Evolutionary conservation across 2,888 invertebrate genomes (phyloP).

Genomic region (Diloba caeruleocephala): DNA sequence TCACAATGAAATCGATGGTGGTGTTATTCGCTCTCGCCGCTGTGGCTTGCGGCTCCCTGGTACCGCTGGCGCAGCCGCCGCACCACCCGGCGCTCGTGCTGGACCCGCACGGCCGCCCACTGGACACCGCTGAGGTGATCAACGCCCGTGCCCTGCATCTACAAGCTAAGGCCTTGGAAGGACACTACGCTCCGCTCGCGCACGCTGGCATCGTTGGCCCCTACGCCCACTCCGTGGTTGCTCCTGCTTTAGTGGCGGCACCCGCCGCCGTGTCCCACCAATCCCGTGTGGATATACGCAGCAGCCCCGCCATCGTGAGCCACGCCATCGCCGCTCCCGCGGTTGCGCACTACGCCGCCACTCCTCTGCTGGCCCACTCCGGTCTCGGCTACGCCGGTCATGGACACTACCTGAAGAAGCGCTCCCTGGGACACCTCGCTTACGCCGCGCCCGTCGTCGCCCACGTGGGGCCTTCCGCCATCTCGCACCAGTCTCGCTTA

Average conservation of each 20-base stretch:
- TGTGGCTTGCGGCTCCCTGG: slow-evolving; percentile 87
- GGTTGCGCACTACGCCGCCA: slow-evolving; percentile 35
- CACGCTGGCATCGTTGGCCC: slow-evolving; percentile 54
- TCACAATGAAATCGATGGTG: slow-evolving; percentile 85
- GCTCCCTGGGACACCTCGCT: slow-evolving; percentile 68
- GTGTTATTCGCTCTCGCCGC: slow-evolving; percentile 90
- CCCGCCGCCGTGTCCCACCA: slow-evolving; percentile 76
- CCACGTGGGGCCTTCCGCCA: slow-evolving; percentile 74
- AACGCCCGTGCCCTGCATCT: slow-evolving; percentile 83
- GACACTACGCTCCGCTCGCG: slow-evolving; percentile 65
- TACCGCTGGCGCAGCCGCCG: slow-evolving; percentile 82
- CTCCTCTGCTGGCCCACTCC: slow-evolving; percentile 56
- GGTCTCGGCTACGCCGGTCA: slow-evolving; percentile 59
- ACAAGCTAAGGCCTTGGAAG: slow-evolving; percentile 84
- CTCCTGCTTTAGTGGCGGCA: slow-evolving; percentile 53
- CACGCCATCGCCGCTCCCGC: slow-evolving; percentile 52
- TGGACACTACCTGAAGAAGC: slow-evolving; percentile 70
- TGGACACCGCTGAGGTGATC: slow-evolving; percentile 86
- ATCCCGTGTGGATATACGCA: slow-evolving; percentile 71
- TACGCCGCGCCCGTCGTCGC: slow-evolving; percentile 63
- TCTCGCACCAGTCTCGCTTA: slow-evolving; percentile 83
- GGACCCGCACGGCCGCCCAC: slow-evolving; percentile 83
- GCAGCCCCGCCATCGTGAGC: slow-evolving; percentile 67
- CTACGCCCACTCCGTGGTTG: slow-evolving; percentile 56
- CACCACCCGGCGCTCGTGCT: slow-evolving; percentile 83